These are phyloP conservation scores for Gastrophryne carolinensis DNA, from an alignment of 2,797 vertebrate species.

Conservation along the genomic window DNA sequence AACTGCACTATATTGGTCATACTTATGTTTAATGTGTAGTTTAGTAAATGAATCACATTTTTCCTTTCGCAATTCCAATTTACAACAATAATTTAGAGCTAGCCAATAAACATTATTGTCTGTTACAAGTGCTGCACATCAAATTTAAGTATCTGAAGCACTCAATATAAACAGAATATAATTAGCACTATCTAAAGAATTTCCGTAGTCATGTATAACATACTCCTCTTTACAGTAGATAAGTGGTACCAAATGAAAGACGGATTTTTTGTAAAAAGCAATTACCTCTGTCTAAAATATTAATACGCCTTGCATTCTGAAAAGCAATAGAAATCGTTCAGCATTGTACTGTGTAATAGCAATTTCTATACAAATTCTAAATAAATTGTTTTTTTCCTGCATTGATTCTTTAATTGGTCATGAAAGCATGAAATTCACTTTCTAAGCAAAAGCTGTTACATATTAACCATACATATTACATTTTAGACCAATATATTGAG, in stretches of 20 bases:
- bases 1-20: slow-evolving; percentile 46
- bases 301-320: slow-evolving; percentile 73
- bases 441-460: too few species aligned
- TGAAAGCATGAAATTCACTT: slow-evolving; percentile 60
- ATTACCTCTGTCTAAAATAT: slow-evolving; percentile 82
- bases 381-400: slow-evolving; percentile 57
- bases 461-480: too few species aligned
- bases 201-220: slow-evolving; percentile 79
- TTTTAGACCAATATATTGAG: too few species aligned
- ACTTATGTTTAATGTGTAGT: slow-evolving; percentile 68
- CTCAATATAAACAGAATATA: slow-evolving; percentile 76
- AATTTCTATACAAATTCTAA: slow-evolving; percentile 53
- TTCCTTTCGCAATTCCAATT: slow-evolving; percentile 64
- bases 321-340: slow-evolving; percentile 74
- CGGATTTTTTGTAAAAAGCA: slow-evolving; percentile 75
- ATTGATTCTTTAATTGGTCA: slow-evolving; percentile 57
- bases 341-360: slow-evolving; percentile 60
- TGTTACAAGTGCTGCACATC: slow-evolving; percentile 75
- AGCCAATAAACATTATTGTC: slow-evolving; percentile 77
- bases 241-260: slow-evolving; percentile 78
- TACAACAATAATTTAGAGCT: slow-evolving; percentile 76
- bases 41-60: slow-evolving; percentile 66
- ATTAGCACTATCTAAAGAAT: slow-evolving; percentile 81
- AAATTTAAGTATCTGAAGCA: slow-evolving; percentile 78
- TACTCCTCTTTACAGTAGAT: slow-evolving; percentile 74